Evolutionary conservation across 2,113 vertebrate genomes (phyloP), one percentile per base, ranked within the genome.

Genomic region (Copsychus sechellarum): DNA sequence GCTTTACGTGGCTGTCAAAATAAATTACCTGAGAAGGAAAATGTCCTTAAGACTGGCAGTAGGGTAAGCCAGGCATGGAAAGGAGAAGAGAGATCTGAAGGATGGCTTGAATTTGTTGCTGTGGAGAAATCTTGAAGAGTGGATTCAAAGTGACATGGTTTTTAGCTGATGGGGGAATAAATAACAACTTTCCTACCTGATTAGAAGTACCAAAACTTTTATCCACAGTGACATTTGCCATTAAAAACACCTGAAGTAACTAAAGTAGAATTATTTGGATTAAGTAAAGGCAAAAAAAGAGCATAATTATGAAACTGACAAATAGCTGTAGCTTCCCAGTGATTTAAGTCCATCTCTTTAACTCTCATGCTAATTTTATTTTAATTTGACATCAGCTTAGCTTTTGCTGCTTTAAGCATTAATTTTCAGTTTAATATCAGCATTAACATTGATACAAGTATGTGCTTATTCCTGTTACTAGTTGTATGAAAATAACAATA

Each of bases 371-470:
- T 96, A 82, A 89, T 96, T 95, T 95, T 94, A 60, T 96, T 96
- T 97, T 96, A 87, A 73, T 96, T 96, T 96, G 73, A 93, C 79
- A 90, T 95, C 79, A 94, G 53, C 86, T 92, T 91, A 96, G 56
- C 89, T 92, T 88, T 95, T 90, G 90, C 95, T 96, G 95, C 93
- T 96, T 95, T 61, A 88, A 94, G 90, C 89, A 81, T 96, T 96
- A 93, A 93, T 96, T 94, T 94, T 85, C 91, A 81, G 81, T 94
- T 92, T 97, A 94, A 92, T 95, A 72, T 74, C 65, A 91, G 93
- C 95, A 97, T 95, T 96, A 97, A 97, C 95, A 90, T 42, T 78
- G 47, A 48, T 90, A 84, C 14, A 67, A 86, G 22, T 86, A 29
- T 20, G 56, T 96, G 80, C 90, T 96, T 95, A n/a, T 70, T 94